Evolutionary conservation across 2,888 invertebrate species (phyloP).

Genomic region (Alentia gelatinosa): DNA sequence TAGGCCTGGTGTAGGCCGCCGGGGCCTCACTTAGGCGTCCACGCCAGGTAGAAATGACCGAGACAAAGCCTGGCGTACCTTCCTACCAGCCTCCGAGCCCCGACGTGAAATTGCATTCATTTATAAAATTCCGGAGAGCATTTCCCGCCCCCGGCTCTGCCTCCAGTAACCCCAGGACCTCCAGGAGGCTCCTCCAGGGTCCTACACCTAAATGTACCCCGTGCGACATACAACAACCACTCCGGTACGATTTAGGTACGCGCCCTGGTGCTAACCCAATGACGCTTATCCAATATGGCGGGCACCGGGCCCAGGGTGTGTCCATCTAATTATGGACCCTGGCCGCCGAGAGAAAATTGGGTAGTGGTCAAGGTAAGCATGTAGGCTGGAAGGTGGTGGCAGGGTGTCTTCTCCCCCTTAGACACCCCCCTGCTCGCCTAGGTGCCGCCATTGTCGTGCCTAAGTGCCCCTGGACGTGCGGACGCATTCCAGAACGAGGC

Average conservation of each 20-base stretch:
- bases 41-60: neutral
- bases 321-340: slow-evolving; percentile 18
- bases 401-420: neutral
- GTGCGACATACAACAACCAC: no score
- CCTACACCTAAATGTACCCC: no score
- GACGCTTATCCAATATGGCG: slow-evolving; percentile 53
- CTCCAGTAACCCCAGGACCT: neutral
- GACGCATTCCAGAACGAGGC: slow-evolving; percentile 17
- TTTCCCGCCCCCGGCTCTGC: neutral
- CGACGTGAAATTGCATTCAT: slow-evolving; percentile 32
- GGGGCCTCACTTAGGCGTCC: neutral
- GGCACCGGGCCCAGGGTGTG: neutral
- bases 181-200: neutral
- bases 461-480: slow-evolving; percentile 38
- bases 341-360: neutral
- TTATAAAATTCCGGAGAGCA: neutral
- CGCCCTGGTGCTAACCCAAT: neutral
- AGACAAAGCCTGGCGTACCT: neutral
- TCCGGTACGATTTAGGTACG: neutral
- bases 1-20: neutral
- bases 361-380: neutral
- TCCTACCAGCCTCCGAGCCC: neutral
- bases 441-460: slow-evolving; percentile 28
- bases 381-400: neutral
- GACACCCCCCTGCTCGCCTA: neutral